Evolutionary conservation across 2,113 vertebrate genomes (phyloP).

Genomic region (Cettia cetti): DNA sequence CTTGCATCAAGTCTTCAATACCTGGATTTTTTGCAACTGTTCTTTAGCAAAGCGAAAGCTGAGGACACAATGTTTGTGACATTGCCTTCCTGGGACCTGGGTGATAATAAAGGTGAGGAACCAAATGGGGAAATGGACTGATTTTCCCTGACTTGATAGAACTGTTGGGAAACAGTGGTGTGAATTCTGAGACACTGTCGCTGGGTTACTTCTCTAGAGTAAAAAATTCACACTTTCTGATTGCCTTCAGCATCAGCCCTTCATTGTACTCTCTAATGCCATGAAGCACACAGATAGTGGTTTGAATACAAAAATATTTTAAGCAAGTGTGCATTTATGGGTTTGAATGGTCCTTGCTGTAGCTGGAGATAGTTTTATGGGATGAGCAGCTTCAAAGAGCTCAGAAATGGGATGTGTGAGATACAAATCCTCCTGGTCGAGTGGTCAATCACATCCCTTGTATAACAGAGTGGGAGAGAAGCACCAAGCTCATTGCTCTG

Average conservation of each 20-base stretch:
- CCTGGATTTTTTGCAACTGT: not conserved
- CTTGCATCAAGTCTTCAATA: not conserved
- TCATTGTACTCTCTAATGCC: not conserved
- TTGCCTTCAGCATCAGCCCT: not conserved
- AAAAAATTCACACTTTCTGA: not conserved
- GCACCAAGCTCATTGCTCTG: not conserved
- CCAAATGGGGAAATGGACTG: not conserved
- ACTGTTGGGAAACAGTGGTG: not conserved
- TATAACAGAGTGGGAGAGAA: fast-evolving
- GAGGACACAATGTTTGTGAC: not conserved
- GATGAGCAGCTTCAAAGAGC: not conserved
- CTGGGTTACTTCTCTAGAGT: not conserved
- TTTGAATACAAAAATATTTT: not conserved
- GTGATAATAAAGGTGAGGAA: not conserved
- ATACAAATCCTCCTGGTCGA: not conserved
- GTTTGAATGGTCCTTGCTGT: not conserved
- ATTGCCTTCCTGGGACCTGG: not conserved
- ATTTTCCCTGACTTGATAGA: not conserved
- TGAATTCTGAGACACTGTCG: not conserved
- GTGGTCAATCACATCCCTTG: not conserved
- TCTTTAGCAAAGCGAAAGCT: not conserved
- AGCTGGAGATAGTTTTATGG: not conserved
- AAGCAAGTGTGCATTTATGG: not conserved
- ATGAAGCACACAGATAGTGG: not conserved
- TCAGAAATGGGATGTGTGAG: not conserved